These are phyloP conservation scores for Terebella lapidaria DNA, from an alignment of 2,888 invertebrate genomes.

Conservation along the genomic window DNA sequence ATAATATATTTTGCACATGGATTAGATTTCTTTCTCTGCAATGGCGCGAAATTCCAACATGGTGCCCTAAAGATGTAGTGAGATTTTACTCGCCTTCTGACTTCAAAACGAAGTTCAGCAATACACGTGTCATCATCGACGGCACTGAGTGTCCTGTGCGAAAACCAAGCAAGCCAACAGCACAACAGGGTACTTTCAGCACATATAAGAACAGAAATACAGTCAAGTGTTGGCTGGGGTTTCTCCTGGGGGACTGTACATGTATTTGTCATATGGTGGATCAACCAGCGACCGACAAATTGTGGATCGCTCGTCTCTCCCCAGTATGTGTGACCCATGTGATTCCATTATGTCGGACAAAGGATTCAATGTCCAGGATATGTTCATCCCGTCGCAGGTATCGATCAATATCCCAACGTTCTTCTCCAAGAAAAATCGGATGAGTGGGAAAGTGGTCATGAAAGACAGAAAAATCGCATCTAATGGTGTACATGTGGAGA, in stretches of 20 bases:
- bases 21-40: background rate
- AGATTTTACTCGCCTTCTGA: background rate
- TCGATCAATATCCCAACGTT: conserved; percentile 25
- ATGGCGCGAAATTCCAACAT: background rate
- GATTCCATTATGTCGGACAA: conserved; percentile 17
- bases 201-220: conserved; percentile 32
- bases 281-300: conserved; percentile 26
- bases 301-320: conserved; percentile 6
- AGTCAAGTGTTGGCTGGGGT: conserved; percentile 20
- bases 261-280: conserved; percentile 30
- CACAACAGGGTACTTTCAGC: conserved; percentile 29
- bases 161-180: conserved; percentile 21
- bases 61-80: background rate
- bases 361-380: conserved; percentile 21
- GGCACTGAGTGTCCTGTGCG: conserved; percentile 29
- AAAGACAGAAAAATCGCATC: conserved; percentile 23
- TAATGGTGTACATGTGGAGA: conserved; percentile 26
- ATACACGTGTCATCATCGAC: conserved; percentile 27
- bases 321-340: conserved; percentile 1
- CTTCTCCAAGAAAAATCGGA: conserved; percentile 25
- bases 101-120: conserved; percentile 20
- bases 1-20: conserved; percentile 1
- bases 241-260: conserved; percentile 26
- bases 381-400: conserved; percentile 21
- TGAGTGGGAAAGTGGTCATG: conserved; percentile 13